Conservation (phyloP, 2,797 vertebrate species). For the Diplodus sargus region DNA sequence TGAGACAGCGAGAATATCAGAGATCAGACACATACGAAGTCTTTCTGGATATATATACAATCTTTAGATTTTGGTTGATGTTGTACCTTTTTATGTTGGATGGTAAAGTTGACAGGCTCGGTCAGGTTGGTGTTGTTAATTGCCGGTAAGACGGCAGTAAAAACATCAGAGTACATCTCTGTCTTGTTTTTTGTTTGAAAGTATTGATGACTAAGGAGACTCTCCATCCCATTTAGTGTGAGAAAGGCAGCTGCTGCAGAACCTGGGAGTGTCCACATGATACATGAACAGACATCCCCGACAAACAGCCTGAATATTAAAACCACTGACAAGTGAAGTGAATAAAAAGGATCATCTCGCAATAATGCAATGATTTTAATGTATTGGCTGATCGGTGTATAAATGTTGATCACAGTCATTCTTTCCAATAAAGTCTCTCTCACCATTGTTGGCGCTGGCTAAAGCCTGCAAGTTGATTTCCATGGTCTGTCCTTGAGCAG, state of each 20-base stretch:
- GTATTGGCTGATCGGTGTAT: background rate
- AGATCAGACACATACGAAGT: background rate
- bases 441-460: slow-evolving; percentile 69
- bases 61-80: background rate
- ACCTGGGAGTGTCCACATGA: slow-evolving; percentile 45
- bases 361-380: too few species aligned
- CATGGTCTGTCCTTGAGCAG: slow-evolving; percentile 65
- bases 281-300: background rate
- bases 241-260: slow-evolving; percentile 72
- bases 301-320: too few species aligned
- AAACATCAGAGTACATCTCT: slow-evolving; percentile 75
- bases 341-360: too few species aligned
- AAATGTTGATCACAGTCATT: background rate
- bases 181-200: slow-evolving; percentile 68
- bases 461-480: slow-evolving; percentile 63
- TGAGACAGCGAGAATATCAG: slow-evolving; percentile 23
- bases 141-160: slow-evolving; percentile 66
- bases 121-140: slow-evolving; percentile 63
- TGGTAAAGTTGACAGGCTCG: slow-evolving; percentile 78
- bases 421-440: slow-evolving; percentile 8
- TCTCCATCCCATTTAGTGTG: slow-evolving; percentile 71
- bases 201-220: slow-evolving; percentile 70
- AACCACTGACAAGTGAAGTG: too few species aligned
- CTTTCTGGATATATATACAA: background rate
- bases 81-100: slow-evolving; percentile 71